Conservation (phyloP, 1,140 invertebrate species). For the Diachasma alloeum region DNA sequence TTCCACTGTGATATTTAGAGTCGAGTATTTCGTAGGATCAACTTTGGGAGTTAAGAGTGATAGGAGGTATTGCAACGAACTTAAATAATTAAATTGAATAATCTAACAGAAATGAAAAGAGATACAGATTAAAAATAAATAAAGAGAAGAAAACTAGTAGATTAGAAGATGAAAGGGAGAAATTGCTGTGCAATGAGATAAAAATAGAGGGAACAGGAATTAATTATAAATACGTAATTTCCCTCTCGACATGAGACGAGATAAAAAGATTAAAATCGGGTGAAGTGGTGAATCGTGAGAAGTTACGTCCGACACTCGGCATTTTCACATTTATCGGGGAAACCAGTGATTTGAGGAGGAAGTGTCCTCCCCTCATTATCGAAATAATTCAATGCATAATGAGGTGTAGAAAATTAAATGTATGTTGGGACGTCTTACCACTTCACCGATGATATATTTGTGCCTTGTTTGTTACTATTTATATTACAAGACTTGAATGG, state of each 20-base stretch:
- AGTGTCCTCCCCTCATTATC: too few species aligned
- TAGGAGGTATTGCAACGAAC: background rate
- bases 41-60: background rate
- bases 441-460: background rate
- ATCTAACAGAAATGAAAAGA: background rate
- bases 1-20: background rate
- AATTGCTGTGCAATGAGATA: background rate
- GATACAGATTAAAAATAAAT: background rate
- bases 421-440: background rate
- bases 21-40: background rate
- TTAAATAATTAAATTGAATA: background rate
- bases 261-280: background rate
- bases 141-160: background rate
- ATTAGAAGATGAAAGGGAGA: background rate
- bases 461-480: constrained; percentile 10
- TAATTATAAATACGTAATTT: background rate
- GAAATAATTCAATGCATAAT: background rate
- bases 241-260: background rate
- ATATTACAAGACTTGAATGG: constrained; percentile 1
- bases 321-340: too few species aligned
- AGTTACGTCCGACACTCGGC: background rate
- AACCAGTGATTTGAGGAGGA: too few species aligned
- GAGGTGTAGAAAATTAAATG: background rate
- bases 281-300: background rate
- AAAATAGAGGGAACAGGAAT: background rate